phyloP scores from a whole-genome alignment of 2,888 invertebrate species.

The Meloe dianella region DNA sequence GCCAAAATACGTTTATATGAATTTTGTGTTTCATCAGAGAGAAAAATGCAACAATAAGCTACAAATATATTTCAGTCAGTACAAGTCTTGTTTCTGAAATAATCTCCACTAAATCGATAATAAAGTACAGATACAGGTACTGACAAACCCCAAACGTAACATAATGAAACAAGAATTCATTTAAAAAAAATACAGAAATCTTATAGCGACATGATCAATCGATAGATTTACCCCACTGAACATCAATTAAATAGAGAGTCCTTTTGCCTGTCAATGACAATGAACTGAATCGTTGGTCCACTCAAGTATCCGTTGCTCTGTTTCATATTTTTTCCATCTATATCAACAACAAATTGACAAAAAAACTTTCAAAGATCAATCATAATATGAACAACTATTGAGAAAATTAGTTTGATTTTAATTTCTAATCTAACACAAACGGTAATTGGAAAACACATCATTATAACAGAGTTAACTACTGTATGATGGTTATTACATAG shows the following conservation, averaged over 20 bases:
- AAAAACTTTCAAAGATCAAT: neutral
- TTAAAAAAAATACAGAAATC: too few relatives aligned
- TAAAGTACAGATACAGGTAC: neutral
- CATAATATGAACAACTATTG: neutral
- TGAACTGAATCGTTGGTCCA: slow-evolving; percentile 19
- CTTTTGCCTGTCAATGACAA: slow-evolving; percentile 50
- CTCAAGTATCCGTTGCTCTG: neutral
- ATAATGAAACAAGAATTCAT: slow-evolving; percentile 12
- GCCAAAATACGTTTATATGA: neutral
- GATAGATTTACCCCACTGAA: slow-evolving; percentile 46
- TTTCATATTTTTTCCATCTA: neutral
- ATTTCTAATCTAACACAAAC: too few relatives aligned
- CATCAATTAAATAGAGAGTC: slow-evolving; percentile 50
- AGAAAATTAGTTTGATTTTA: neutral
- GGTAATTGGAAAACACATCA: neutral
- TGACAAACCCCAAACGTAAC: neutral
- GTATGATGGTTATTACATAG: neutral
- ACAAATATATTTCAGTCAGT: neutral
- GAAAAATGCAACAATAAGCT: neutral
- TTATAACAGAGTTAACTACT: neutral
- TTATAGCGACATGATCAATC: slow-evolving; percentile 47
- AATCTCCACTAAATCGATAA: neutral
- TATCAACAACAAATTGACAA: neutral
- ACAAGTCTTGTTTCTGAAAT: too few relatives aligned
- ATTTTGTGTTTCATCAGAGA: neutral